phyloP scores from a whole-genome alignment of 2,113 vertebrate species.

The Acrocephalus arundinaceus region DNA sequence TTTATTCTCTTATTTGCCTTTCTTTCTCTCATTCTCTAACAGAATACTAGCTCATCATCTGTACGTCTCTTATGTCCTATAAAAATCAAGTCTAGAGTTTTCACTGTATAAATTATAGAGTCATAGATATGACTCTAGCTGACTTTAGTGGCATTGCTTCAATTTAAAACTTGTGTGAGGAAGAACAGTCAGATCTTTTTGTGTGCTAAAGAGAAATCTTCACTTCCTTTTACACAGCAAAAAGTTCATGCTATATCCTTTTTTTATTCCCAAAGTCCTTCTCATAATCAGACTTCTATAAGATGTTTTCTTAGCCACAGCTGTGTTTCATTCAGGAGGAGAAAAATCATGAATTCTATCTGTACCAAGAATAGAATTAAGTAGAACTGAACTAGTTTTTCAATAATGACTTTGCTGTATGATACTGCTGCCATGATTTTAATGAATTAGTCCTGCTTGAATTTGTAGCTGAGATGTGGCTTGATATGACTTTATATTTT shows the following conservation, averaged over 20 bases:
- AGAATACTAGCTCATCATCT: background rate
- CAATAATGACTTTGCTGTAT: background rate
- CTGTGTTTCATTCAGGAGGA: background rate
- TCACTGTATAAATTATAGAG: background rate
- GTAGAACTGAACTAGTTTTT: background rate
- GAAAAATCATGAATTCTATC: background rate
- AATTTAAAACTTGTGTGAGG: background rate
- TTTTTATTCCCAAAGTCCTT: background rate
- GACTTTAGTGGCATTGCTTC: background rate
- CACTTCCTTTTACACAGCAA: background rate
- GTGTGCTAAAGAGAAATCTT: background rate
- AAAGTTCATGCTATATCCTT: background rate
- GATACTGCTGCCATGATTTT: background rate
- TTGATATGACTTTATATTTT: background rate
- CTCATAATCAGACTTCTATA: background rate
- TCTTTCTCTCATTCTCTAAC: background rate
- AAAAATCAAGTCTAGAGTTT: background rate
- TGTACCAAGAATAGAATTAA: background rate
- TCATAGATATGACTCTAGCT: background rate
- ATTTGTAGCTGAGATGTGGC: background rate
- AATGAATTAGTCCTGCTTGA: background rate
- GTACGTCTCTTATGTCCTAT: background rate
- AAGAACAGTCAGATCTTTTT: background rate
- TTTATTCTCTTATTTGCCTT: background rate
- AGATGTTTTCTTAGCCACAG: background rate